These are phyloP conservation scores for Thamnophis elegans DNA, from an alignment of 2,797 vertebrate species.

Conservation along the genomic window DNA sequence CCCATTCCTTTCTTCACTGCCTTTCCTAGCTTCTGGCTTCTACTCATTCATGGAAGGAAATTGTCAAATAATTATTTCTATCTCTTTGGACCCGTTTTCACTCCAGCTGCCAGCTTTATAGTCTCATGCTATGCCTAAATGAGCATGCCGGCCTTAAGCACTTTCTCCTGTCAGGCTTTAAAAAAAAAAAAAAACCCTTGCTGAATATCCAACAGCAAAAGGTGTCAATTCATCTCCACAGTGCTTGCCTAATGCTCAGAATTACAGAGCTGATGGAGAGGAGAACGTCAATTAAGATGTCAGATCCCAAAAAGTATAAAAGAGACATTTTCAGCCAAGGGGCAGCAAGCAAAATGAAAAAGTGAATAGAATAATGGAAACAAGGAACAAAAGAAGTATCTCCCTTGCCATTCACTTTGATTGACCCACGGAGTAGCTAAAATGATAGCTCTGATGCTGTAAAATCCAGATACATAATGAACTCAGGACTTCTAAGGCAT, in stretches of 20 bases:
- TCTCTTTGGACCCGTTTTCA: not conserved
- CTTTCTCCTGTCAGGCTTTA: conserved; percentile 8
- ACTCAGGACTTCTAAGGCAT: not conserved
- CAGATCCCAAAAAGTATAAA: not conserved
- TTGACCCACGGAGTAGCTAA: not conserved
- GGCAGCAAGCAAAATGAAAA: not conserved
- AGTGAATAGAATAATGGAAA: not conserved
- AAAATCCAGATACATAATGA: not conserved
- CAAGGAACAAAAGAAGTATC: not conserved
- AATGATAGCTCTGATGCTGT: not conserved
- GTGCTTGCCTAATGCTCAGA: conserved; percentile 5
- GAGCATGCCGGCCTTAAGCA: conserved; percentile 3
- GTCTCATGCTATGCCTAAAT: conserved; percentile 23
- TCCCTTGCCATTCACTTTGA: conserved; percentile 3
- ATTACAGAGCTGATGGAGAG: not conserved
- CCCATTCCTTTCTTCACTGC: not conserved
- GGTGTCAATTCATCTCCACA: not conserved
- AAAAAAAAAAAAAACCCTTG: not conserved
- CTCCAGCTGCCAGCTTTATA: not conserved
- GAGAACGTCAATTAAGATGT: conserved; percentile 9
- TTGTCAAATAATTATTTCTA: not conserved
- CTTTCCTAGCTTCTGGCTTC: not conserved
- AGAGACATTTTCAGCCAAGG: not conserved
- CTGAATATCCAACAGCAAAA: conserved; percentile 8
- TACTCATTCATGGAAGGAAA: not conserved